Evolutionary conservation across 2,113 vertebrate species (phyloP).

Genomic region (Climacteris rufus): DNA sequence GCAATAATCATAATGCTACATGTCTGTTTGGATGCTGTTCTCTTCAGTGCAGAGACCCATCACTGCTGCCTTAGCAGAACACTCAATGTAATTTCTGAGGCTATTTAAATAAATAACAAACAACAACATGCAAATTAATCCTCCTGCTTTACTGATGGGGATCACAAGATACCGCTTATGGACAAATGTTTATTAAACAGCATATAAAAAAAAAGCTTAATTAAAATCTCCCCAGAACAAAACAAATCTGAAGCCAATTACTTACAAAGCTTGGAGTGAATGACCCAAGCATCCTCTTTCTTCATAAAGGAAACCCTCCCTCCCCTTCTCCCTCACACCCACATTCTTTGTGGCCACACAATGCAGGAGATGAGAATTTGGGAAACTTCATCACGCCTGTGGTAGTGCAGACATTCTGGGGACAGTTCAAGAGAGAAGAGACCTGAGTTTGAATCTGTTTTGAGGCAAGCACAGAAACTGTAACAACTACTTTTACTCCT

Average conservation of each 20-base stretch:
- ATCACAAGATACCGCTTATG: slow-evolving; percentile 36
- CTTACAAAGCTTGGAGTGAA: not conserved
- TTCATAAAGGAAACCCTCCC: not conserved
- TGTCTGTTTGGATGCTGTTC: not conserved
- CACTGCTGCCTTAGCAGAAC: not conserved
- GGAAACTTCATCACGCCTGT: not conserved
- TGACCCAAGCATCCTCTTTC: not conserved
- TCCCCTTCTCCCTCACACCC: not conserved
- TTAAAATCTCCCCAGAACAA: slow-evolving; percentile 54
- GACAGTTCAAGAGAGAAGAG: not conserved
- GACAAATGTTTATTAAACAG: slow-evolving; percentile 56
- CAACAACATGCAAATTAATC: slow-evolving; percentile 48
- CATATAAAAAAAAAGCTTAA: slow-evolving; percentile 7
- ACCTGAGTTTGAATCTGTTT: not conserved
- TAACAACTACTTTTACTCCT: not conserved
- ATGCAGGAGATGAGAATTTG: not conserved
- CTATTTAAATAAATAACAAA: slow-evolving; percentile 47
- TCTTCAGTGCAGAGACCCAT: not conserved
- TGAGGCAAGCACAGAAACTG: not conserved
- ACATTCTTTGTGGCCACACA: not conserved
- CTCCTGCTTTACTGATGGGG: slow-evolving; percentile 17
- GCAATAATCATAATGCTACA: not conserved
- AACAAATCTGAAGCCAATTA: slow-evolving; percentile 51
- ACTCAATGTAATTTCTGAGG: not conserved
- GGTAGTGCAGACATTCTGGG: not conserved